Base-by-base conservation (phyloP, 2,797 vertebrate species). In the Hyperoplus lanceolatus region DNA sequence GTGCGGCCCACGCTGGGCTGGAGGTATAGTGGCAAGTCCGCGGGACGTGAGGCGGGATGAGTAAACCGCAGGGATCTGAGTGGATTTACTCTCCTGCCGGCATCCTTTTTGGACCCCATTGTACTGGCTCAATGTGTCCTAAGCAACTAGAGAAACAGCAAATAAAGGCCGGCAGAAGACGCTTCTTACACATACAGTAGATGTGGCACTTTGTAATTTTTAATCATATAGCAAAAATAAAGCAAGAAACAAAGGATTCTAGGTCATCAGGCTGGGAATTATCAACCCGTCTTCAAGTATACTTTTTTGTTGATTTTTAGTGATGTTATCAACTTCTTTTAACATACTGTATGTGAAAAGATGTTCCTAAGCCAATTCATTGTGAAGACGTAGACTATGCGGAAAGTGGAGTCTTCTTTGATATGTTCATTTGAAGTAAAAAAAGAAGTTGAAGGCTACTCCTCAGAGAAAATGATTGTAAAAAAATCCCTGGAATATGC, bases 21-120 rank as follows among this genome's bases (percentile, higher is more conserved):
- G 62, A 75, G 90, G 81, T 81, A 76, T 80, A 79, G 77, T 46
- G 73, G 89, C 77, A 72, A 61, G 87, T 71, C 83, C 59, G 58
- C 57, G 36, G 89, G 89, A 88, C 67, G 39, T 60, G 86, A 85
- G 96, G 79, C 6, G 29, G 97, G 97, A 98, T 98, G 97, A 97
- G 96, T 95, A 97, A 97, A 96, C 97, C 95, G 93, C 97, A 94
- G 97, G 97, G 96, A 97, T 96, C 97, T 96, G 96, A 96, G 96
- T 96, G 97, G 97, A 98, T 98, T 98, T 97, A 97, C 97, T 97
- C 97, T 96, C 96, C 96, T 94, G 96, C 96, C 96, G 94, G 95
- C 90, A 95, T 96, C 97, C 96, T 97, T 96, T 97, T 95, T 96
- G 96, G 96, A 96, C 96, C 58, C 87, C 73, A 96, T 97, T 98